Evolutionary conservation across 2,888 invertebrate species (phyloP).

Genomic region (Epinotia brunnichana): DNA sequence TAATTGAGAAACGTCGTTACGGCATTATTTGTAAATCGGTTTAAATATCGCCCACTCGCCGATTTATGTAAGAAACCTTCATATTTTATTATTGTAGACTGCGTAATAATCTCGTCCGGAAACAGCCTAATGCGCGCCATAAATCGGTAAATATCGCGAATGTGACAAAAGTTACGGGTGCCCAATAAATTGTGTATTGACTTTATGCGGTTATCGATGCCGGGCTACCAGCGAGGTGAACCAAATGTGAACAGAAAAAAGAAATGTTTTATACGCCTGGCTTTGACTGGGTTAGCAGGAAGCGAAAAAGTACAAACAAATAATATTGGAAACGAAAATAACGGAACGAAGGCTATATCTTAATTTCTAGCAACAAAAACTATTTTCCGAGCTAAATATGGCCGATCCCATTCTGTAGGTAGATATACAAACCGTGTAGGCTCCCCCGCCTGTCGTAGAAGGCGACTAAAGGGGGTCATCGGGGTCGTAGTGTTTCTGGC

Average conservation of each 20-base stretch:
- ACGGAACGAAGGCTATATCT: too few relatives aligned
- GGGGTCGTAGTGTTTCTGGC: too few relatives aligned
- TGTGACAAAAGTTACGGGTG: constrained; percentile 68
- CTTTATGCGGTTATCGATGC: constrained; percentile 54
- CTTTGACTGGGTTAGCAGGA: background rate
- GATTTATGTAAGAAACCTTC: background rate
- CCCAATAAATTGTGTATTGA: constrained; percentile 68
- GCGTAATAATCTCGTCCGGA: constrained; percentile 56
- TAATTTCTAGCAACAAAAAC: too few relatives aligned
- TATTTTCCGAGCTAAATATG: too few relatives aligned
- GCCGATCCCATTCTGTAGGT: too few relatives aligned
- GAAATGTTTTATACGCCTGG: background rate
- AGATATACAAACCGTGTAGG: too few relatives aligned
- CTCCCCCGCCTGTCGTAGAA: too few relatives aligned
- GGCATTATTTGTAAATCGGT: too few relatives aligned
- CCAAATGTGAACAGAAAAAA: constrained; percentile 11
- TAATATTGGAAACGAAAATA: background rate
- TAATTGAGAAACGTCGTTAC: background rate
- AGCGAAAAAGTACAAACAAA: background rate
- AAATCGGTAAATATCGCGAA: constrained; percentile 67
- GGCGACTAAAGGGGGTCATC: too few relatives aligned
- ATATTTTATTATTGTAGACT: background rate
- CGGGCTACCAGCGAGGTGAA: background rate
- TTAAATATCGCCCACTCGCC: background rate
- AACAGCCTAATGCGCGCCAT: constrained; percentile 61